Evolutionary conservation across 1,140 invertebrate genomes (phyloP).

Genomic region (Drosophila neocordata): DNA sequence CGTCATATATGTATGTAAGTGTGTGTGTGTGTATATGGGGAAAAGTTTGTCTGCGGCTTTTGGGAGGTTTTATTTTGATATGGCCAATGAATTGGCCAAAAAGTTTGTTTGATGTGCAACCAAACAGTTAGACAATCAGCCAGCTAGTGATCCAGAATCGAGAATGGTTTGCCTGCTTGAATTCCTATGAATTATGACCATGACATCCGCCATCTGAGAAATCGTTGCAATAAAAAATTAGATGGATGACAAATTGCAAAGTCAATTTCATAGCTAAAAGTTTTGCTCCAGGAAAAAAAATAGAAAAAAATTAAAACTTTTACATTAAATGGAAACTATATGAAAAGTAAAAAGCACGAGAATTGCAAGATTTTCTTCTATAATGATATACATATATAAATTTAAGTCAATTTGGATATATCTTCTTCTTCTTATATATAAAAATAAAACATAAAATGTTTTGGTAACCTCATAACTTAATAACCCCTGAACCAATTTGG

Average conservation of each 20-base stretch:
- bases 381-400: no score
- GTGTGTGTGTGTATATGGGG: no score
- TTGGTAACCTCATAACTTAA: no score
- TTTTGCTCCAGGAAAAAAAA: not conserved
- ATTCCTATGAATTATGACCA: constrained; percentile 49
- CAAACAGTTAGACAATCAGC: constrained; percentile 9
- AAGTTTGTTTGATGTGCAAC: constrained; percentile 54
- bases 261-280: constrained; percentile 34
- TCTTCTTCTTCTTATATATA: no score
- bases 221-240: constrained; percentile 36
- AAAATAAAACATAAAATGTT: no score
- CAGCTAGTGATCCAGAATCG: not conserved
- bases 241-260: constrained; percentile 26
- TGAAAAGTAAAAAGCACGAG: no score
- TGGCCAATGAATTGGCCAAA: constrained; percentile 66
- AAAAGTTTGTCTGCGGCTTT: constrained; percentile 74
- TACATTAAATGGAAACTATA: no score
- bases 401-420: no score
- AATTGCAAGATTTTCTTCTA: no score
- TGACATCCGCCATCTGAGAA: constrained; percentile 8
- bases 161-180: constrained; percentile 3
- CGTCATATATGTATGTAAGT: constrained; percentile 59
- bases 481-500: no score
- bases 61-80: constrained; percentile 61
- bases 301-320: no score